Evolutionary conservation across 2,888 invertebrate genomes (phyloP).

Genomic region (Idaea aversata): DNA sequence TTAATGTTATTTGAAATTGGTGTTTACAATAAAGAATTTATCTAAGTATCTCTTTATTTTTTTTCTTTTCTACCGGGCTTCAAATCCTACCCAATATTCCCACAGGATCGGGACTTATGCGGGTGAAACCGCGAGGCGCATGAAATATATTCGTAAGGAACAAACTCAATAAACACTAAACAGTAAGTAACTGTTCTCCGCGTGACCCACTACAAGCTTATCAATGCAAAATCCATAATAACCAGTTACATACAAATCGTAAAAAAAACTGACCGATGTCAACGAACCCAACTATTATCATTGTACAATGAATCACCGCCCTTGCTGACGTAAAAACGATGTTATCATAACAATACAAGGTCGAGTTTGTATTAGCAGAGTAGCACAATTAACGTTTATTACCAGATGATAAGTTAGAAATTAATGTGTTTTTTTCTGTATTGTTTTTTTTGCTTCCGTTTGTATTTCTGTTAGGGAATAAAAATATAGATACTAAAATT

Average conservation of each 20-base stretch:
- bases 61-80: no score
- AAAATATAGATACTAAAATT: no score
- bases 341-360: background rate
- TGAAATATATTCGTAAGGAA: background rate
- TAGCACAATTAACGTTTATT: constrained; percentile 21
- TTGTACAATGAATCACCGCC: constrained; percentile 32
- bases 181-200: background rate
- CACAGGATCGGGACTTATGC: no score
- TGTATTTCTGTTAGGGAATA: background rate
- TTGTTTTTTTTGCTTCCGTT: constrained; percentile 9
- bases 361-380: background rate
- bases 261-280: constrained; percentile 24
- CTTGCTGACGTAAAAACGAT: background rate
- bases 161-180: background rate
- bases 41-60: no score
- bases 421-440: constrained; percentile 11
- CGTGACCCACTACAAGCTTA: background rate
- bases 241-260: background rate
- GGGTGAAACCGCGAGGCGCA: no score
- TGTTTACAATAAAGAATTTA: no score
- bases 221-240: constrained; percentile 1
- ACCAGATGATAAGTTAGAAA: constrained; percentile 23
- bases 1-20: no score
- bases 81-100: no score
- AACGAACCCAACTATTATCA: constrained; percentile 34